Evolutionary conservation across 2,797 vertebrate genomes (phyloP).

Genomic region (Xenops minutus): DNA sequence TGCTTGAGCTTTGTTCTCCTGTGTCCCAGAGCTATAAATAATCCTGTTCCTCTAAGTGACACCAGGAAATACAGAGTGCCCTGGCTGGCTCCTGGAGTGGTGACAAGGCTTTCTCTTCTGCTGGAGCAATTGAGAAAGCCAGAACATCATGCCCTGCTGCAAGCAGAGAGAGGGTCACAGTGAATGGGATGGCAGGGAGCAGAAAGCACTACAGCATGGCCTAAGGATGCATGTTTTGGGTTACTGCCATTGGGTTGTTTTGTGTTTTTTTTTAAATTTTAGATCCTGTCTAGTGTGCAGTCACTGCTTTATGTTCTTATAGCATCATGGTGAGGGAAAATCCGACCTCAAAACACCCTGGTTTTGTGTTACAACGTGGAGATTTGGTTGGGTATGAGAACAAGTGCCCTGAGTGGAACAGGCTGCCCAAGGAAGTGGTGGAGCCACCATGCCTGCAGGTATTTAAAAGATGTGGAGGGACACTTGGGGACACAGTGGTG

Average conservation of each 20-base stretch:
- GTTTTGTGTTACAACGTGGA: accelerated
- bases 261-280: not conserved
- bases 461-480: not conserved
- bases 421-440: not conserved
- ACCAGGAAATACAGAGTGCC: not conserved
- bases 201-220: not conserved
- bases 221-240: not conserved
- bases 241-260: not conserved
- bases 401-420: not conserved
- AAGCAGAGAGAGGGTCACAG: not conserved
- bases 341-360: accelerated
- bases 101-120: not conserved
- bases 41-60: not conserved
- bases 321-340: accelerated
- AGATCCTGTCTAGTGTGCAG: not conserved
- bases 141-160: accelerated
- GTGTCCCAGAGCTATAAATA: not conserved
- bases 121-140: not conserved
- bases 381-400: not conserved
- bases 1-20: not conserved
- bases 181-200: not conserved
- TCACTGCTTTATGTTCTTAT: not conserved
- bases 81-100: not conserved
- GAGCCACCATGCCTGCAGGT: not conserved
- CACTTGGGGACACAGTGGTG: not conserved